phyloP scores from a whole-genome alignment of 92 coral and sea anemone genomes.

The Siderastrea radians region DNA sequence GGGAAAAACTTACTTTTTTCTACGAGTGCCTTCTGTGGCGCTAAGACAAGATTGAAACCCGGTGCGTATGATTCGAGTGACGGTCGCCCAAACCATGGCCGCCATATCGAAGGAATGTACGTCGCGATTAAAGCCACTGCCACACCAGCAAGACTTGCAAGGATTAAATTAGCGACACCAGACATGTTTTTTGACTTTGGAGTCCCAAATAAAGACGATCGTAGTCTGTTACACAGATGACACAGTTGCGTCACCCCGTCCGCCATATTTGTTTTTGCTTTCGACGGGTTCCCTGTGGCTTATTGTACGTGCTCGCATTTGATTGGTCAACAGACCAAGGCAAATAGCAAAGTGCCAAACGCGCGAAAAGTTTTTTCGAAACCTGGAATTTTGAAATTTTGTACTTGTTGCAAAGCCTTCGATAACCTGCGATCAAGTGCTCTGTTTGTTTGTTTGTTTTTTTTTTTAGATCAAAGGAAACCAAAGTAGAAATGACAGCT shows the following conservation, averaged over 20 bases:
- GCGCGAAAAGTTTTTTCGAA: constrained; percentile 31
- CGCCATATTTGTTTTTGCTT: constrained; percentile 92
- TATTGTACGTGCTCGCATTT: constrained; percentile 79
- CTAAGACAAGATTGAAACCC: constrained; percentile 80
- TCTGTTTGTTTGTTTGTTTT: too few relatives aligned
- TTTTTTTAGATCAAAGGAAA: too few relatives aligned
- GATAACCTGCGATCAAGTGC: too few relatives aligned
- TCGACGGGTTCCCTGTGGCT: neutral
- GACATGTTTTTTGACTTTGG: constrained; percentile 68
- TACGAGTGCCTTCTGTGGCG: constrained; percentile 62
- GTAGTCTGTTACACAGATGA: constrained; percentile 80
- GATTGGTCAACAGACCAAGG: constrained; percentile 69
- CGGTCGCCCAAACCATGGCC: constrained; percentile 63
- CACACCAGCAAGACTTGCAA: constrained; percentile 88
- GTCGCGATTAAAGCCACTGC: constrained; percentile 82
- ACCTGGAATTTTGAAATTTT: neutral
- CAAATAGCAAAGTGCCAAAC: neutral
- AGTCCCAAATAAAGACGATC: constrained; percentile 51
- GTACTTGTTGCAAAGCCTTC: too few relatives aligned
- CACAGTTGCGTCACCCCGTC: constrained; percentile 82
- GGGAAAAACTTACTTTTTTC: constrained; percentile 64
- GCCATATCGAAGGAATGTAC: constrained; percentile 79
- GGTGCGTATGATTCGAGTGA: constrained; percentile 81
- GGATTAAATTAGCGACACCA: constrained; percentile 62
- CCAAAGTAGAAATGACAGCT: too few relatives aligned